Evolutionary conservation across 92 coral and sea anemone genomes (phyloP).

Genomic region (Parazoanthus swiftii): DNA sequence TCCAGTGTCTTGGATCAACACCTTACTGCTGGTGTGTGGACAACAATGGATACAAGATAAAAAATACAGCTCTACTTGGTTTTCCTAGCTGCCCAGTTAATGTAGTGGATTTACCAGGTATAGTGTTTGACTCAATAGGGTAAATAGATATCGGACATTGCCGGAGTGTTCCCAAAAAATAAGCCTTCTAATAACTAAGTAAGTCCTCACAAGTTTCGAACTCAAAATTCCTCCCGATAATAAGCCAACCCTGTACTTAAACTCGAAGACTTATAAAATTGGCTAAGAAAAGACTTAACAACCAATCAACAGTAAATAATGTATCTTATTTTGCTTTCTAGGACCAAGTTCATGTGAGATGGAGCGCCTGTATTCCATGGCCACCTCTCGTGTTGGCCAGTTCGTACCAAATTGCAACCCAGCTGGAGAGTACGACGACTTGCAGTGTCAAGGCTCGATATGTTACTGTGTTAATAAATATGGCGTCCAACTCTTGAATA

Average conservation of each 20-base stretch:
- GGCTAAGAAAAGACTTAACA: no score
- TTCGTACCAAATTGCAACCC: conserved; percentile 76
- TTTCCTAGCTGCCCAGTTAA: neutral
- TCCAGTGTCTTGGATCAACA: conserved; percentile 79
- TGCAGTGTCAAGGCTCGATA: conserved; percentile 75
- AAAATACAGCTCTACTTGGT: conserved; percentile 17
- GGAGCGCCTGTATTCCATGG: conserved; percentile 17
- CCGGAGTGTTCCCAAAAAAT: neutral
- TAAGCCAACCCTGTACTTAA: neutral
- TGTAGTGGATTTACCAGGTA: conserved; percentile 4
- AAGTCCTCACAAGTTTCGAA: neutral
- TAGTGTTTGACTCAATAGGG: neutral
- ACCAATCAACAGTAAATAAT: neutral
- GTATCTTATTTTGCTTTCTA: neutral
- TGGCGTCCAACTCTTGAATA: conserved; percentile 27
- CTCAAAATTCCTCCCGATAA: neutral
- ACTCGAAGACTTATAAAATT: neutral
- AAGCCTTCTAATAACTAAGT: neutral
- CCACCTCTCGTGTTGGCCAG: conserved; percentile 48
- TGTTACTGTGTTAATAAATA: conserved; percentile 70
- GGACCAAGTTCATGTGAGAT: conserved; percentile 25
- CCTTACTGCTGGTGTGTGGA: conserved; percentile 94
- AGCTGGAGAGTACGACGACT: conserved; percentile 72
- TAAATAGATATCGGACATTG: no score
- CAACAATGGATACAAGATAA: conserved; percentile 72